Conservation (phyloP, 2,113 vertebrate genomes). For the Anolis carolinensis region DNA sequence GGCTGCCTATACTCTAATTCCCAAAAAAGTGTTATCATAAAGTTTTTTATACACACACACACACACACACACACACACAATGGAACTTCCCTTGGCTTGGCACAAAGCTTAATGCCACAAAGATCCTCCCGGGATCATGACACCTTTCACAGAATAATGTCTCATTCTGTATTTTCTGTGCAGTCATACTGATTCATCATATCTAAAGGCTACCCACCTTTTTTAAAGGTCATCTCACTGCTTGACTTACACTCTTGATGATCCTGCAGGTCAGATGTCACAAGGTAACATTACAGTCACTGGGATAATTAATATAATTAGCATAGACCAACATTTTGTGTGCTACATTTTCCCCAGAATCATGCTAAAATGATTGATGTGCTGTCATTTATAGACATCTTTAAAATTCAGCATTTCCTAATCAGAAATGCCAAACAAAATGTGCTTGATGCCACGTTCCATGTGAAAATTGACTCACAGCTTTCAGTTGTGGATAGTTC, state of each 20-base stretch:
- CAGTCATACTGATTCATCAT: no score
- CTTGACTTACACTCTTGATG: not conserved
- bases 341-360: not conserved
- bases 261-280: not conserved
- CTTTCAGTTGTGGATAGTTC: not conserved
- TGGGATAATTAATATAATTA: not conserved
- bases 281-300: not conserved
- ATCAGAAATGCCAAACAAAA: not conserved
- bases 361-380: slow-evolving; percentile 13
- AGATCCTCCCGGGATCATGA: not conserved
- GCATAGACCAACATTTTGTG: not conserved
- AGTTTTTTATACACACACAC: no score
- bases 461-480: not conserved
- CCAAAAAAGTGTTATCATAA: no score
- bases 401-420: not conserved
- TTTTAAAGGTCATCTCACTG: not conserved
- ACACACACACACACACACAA: no score
- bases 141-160: no score
- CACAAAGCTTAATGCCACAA: not conserved
- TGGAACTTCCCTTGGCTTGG: no score
- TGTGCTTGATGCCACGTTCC: not conserved
- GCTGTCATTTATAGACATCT: not conserved
- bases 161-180: no score
- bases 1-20: no score
- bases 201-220: no score